phyloP scores from a whole-genome alignment of 2,797 vertebrate species.

The Buphagus erythrorhynchus region DNA sequence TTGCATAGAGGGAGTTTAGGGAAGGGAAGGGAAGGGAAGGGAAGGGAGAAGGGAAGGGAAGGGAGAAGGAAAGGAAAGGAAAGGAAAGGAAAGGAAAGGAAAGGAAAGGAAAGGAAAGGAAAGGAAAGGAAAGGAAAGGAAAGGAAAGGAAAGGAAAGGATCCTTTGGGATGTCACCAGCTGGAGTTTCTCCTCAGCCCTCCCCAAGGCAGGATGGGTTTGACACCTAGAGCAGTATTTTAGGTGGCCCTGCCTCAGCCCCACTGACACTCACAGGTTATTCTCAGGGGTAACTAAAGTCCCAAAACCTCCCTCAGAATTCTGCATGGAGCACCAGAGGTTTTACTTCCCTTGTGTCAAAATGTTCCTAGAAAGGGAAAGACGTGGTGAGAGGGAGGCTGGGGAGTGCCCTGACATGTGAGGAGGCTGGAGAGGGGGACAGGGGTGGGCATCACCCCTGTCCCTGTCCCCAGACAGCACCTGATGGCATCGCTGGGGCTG shows the following conservation, averaged over 20 bases:
- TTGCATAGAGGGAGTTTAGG: background rate
- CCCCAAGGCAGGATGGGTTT: background rate
- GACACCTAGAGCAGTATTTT: rapidly evolving
- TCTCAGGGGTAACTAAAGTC: rapidly evolving
- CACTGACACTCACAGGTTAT: rapidly evolving
- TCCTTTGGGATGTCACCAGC: background rate
- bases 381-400: rapidly evolving
- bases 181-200: background rate
- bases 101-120: background rate
- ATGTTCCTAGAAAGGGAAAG: no score
- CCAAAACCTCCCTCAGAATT: background rate
- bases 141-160: background rate
- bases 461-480: background rate
- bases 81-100: background rate
- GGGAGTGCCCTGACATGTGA: background rate
- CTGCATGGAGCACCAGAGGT: rapidly evolving
- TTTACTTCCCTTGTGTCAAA: background rate
- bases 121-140: no score
- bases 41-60: background rate
- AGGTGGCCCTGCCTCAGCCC: rapidly evolving
- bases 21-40: no score
- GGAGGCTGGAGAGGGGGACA: background rate
- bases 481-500: background rate
- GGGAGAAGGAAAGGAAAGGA: no score
- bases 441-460: background rate